phyloP scores from a whole-genome alignment of 2,797 vertebrate species.

The Chrosomus eos region DNA sequence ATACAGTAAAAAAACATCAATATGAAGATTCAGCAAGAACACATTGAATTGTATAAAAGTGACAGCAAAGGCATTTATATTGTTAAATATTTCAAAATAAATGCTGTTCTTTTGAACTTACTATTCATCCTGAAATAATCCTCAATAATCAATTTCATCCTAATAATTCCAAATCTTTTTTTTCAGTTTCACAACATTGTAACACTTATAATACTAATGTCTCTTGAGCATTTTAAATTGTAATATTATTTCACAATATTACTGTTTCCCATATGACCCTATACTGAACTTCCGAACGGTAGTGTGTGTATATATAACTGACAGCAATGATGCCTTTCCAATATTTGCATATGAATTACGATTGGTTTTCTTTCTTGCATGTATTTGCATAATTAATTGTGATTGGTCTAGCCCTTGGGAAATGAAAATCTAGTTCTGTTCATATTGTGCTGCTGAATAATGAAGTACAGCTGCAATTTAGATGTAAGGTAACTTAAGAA shows the following conservation, averaged over 20 bases:
- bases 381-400: not conserved
- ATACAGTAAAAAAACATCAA: too few relatives aligned
- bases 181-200: too few relatives aligned
- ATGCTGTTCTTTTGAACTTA: not conserved
- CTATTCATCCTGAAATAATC: not conserved
- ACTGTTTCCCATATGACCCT: not conserved
- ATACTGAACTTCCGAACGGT: not conserved
- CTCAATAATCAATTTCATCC: too few relatives aligned
- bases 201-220: not conserved
- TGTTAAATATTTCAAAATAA: not conserved
- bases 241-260: not conserved
- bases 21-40: not conserved
- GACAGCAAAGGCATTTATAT: too few relatives aligned
- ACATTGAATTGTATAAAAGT: not conserved
- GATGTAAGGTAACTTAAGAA: not conserved
- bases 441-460: not conserved
- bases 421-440: not conserved
- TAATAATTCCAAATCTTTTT: too few relatives aligned
- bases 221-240: not conserved
- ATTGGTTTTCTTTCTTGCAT: not conserved
- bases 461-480: not conserved
- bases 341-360: not conserved
- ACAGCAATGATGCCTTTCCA: not conserved
- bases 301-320: not conserved
- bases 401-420: not conserved